Conservation (phyloP, 2,113 vertebrate genomes). For the Nothocercus julius region DNA sequence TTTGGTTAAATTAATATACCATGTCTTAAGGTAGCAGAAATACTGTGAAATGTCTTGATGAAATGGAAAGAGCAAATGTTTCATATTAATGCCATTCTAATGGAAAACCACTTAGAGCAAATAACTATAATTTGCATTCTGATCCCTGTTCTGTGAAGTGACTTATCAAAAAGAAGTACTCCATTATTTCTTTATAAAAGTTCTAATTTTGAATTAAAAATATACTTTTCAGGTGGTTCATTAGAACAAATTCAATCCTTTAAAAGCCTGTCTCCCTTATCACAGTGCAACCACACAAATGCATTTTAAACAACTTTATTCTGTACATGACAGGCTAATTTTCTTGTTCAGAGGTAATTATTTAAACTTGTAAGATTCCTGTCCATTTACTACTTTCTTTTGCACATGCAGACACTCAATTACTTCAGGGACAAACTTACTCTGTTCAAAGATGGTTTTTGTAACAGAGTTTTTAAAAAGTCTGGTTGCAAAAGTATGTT, state of each 20-base stretch:
- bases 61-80: constrained; percentile 66
- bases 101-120: constrained; percentile 74
- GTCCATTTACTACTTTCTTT: neutral
- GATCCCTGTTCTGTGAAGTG: constrained; percentile 66
- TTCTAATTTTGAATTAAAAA: constrained; percentile 71
- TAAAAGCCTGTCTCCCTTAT: constrained; percentile 41
- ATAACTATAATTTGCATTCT: constrained; percentile 75
- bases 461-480: neutral
- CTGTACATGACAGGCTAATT: constrained; percentile 41
- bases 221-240: constrained; percentile 57
- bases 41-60: constrained; percentile 63
- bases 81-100: constrained; percentile 71
- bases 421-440: neutral
- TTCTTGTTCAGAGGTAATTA: constrained; percentile 32
- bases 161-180: constrained; percentile 70
- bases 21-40: constrained; percentile 57
- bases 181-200: constrained; percentile 61
- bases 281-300: constrained; percentile 21
- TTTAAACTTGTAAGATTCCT: neutral
- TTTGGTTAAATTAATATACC: constrained; percentile 67
- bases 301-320: constrained; percentile 49
- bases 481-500: neutral
- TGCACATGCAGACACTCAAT: neutral
- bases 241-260: constrained; percentile 34
- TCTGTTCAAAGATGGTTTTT: neutral